These are phyloP conservation scores for Gymnocheta viridis DNA, from an alignment of 2,888 invertebrate species.

Conservation along the genomic window DNA sequence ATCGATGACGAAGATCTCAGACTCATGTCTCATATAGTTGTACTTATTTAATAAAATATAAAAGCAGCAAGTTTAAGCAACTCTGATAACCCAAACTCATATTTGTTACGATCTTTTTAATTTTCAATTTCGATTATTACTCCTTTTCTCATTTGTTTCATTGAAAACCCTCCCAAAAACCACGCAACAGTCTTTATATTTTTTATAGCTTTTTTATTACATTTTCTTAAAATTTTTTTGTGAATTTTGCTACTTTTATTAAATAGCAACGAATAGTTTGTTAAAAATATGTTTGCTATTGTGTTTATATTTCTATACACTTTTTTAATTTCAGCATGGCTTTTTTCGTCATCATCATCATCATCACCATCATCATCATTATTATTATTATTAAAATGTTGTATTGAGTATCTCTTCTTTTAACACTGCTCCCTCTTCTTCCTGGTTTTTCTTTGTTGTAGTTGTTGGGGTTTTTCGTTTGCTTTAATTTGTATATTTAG, in stretches of 20 bases:
- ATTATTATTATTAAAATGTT: conserved; percentile 27
- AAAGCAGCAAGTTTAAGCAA: too few species aligned
- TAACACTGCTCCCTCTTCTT: conserved; percentile 1
- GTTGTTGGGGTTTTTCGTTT: conserved; percentile 28
- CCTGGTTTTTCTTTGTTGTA: conserved; percentile 13
- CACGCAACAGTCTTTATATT: conserved; percentile 4
- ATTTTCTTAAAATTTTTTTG: conserved; percentile 3
- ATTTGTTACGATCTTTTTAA: neutral
- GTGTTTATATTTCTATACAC: neutral
- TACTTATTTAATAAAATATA: too few species aligned
- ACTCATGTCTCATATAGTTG: too few species aligned
- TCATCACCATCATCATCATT: conserved; percentile 25
- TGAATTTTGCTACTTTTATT: conserved; percentile 3
- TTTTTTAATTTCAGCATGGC: conserved; percentile 32
- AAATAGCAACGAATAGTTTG: neutral
- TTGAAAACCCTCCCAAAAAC: neutral
- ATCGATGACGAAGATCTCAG: too few species aligned
- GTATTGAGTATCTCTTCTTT: neutral
- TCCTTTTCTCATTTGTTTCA: neutral
- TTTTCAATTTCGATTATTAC: neutral
- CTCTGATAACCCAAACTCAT: neutral
- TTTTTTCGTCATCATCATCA: conserved; percentile 28
- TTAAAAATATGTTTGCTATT: conserved; percentile 1
- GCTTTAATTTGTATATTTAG: neutral
- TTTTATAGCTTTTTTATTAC: conserved; percentile 11